Base-by-base conservation (phyloP, 1,140 invertebrate species). In the Papilio machaon region DNA sequence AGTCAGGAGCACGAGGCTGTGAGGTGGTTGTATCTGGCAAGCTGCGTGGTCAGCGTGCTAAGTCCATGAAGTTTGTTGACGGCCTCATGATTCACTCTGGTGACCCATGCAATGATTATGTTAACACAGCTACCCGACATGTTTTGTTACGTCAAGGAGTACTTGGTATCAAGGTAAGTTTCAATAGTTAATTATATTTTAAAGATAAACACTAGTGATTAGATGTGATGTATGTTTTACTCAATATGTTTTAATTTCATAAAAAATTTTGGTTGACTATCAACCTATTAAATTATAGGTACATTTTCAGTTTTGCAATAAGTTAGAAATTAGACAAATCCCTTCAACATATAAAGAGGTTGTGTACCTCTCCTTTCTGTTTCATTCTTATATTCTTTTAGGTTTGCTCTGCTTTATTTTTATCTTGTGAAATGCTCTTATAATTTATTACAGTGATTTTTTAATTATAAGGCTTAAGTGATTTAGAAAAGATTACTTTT, bases 31-130 rank as follows among this genome's bases (percentile, higher is more conserved):
- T 99, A 0, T 99, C 98, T 87, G 99, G 99, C 78, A 99, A 99
- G 95, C 96, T 99, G 47, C 96, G 99, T 92, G 99, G 99, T 87
- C 99, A 99, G 95, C 96, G 99, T 96, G 99, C 99, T 81, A 99
- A 99, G 95, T 98, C 99, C 19, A 99, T 99, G 99, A 99, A 99
- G 95, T 99, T 99, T 94, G 98, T 99, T 80, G 99, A 99, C 95
- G 99, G 99, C 80, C 96, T 99, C 35, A 99, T 99, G 99, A 99
- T 99, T 91, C 99, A 99, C 95, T 99, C 98, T 91, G 99, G 99
- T 92, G 98, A 99, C 93, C 99, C 99, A 38, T 98, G 98, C 88
- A 99, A 99, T 92, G 98, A 99, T 86, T 99, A 99, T 90, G 99
- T 99, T 19, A 99, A 99, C 91, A 98, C 97, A 43, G 99, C 99